Conservation (phyloP, 2,888 invertebrate species). For the Entomobrya multifasciata region DNA sequence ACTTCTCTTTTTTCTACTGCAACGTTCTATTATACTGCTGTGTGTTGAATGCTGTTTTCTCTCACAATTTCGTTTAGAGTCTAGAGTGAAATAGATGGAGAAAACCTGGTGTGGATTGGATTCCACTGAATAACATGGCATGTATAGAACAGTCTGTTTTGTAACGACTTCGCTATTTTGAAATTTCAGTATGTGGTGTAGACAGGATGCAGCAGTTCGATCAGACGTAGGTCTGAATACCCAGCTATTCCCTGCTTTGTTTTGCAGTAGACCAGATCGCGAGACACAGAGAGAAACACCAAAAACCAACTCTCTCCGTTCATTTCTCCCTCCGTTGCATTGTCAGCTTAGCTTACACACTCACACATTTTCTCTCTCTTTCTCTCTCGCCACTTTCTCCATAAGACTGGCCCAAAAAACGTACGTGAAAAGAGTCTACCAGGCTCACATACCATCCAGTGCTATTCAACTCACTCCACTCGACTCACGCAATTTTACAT, state of each 20-base stretch:
- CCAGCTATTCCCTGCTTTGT: slow-evolving; percentile 35
- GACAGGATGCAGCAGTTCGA: slow-evolving; percentile 80
- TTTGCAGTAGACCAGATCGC: slow-evolving; percentile 7
- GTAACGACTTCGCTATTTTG: slow-evolving; percentile 79
- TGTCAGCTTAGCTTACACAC: slow-evolving; percentile 2
- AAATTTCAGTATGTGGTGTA: slow-evolving; percentile 79
- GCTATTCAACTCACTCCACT: slow-evolving; percentile 1
- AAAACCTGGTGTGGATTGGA: not conserved
- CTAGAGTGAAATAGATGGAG: too few relatives aligned
- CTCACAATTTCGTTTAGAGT: slow-evolving; percentile 43
- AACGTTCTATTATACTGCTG: slow-evolving; percentile 9
- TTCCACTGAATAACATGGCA: not conserved
- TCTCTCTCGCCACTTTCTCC: slow-evolving; percentile 23
- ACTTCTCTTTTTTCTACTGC: slow-evolving; percentile 20
- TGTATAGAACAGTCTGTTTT: slow-evolving; percentile 17
- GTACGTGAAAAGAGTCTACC: slow-evolving; percentile 15
- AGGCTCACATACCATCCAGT: slow-evolving; percentile 19
- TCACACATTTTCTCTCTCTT: not conserved
- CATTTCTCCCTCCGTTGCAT: not conserved
- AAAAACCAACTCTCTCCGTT: slow-evolving; percentile 5
- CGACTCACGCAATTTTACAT: slow-evolving; percentile 44
- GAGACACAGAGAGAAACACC: not conserved
- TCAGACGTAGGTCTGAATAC: slow-evolving; percentile 73
- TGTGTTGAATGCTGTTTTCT: not conserved
- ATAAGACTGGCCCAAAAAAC: slow-evolving; percentile 23